Evolutionary conservation across 2,113 vertebrate genomes (phyloP).

Genomic region (Oryzias javanicus): DNA sequence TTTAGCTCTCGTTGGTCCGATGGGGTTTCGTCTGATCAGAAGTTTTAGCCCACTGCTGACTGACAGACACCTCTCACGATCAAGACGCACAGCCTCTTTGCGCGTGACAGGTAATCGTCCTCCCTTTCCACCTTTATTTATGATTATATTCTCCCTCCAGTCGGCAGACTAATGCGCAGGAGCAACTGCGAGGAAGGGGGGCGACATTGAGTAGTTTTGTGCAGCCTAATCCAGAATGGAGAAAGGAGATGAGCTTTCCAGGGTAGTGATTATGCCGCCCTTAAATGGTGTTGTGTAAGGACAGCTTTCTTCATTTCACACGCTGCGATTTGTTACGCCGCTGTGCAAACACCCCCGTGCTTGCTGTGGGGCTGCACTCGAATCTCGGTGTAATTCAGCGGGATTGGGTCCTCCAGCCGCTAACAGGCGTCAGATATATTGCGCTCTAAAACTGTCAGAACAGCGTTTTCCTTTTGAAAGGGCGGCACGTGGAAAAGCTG

Average conservation of each 20-base stretch:
- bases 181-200: slow-evolving; percentile 39
- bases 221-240: slow-evolving; percentile 40
- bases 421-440: slow-evolving; percentile 66
- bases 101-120: slow-evolving; percentile 83
- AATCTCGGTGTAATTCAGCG: slow-evolving; percentile 30
- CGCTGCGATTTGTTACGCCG: slow-evolving; percentile 50
- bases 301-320: slow-evolving; percentile 36
- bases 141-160: slow-evolving; percentile 10
- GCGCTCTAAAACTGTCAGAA: slow-evolving; percentile 62
- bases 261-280: slow-evolving; percentile 60
- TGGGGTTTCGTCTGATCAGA: slow-evolving; percentile 73
- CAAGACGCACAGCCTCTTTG: slow-evolving; percentile 64
- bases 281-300: slow-evolving; percentile 61
- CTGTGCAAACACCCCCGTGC: slow-evolving; percentile 29
- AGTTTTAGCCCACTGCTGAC: slow-evolving; percentile 71
- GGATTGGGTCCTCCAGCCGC: slow-evolving; percentile 49
- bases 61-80: slow-evolving; percentile 71
- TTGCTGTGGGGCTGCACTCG: slow-evolving; percentile 33
- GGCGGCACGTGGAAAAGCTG: slow-evolving; percentile 65
- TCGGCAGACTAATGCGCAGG: slow-evolving; percentile 23
- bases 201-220: slow-evolving; percentile 52
- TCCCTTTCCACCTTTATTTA: too few species aligned
- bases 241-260: slow-evolving; percentile 52
- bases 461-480: slow-evolving; percentile 50
- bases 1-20: slow-evolving; percentile 72